Percentiles rank a stretch among this genome's conserved stretches.
Conservation (phyloP, 1,140 invertebrate species). For the Apis dorsata region DNA sequence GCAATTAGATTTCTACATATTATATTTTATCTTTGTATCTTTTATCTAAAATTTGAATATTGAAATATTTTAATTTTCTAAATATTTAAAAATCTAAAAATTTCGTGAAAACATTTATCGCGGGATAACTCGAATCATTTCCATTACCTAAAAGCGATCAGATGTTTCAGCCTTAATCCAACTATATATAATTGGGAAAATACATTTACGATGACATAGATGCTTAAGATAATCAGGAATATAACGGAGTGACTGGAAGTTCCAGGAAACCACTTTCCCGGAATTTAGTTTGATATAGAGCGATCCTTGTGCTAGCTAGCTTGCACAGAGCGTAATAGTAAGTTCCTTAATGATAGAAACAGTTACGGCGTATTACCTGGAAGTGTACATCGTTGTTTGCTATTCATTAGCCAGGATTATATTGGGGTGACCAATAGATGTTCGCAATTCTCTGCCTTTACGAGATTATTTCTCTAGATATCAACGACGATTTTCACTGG, state of each 20-base stretch:
- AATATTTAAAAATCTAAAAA: too few species aligned
- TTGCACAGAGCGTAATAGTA: not conserved
- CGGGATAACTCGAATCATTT: too few species aligned
- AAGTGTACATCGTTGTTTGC: slow-evolving; percentile 44
- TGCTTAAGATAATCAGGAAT: not conserved
- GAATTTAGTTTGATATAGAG: slow-evolving; percentile 14
- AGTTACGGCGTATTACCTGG: slow-evolving; percentile 40
- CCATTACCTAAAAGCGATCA: not conserved
- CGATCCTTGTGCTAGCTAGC: not conserved
- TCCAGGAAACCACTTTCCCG: not conserved
- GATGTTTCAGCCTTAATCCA: not conserved
- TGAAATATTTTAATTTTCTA: too few species aligned
- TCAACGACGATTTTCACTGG: not conserved
- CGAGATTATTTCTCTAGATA: slow-evolving; percentile 55
- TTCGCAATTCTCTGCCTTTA: slow-evolving; percentile 46
- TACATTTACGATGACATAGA: not conserved
- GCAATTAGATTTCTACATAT: too few species aligned
- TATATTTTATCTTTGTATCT: too few species aligned
- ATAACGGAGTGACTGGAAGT: not conserved
- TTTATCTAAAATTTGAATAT: too few species aligned
- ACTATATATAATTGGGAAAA: not conserved
- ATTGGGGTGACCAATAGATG: slow-evolving; percentile 48
- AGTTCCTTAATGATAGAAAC: slow-evolving; percentile 50
- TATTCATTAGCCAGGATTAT: slow-evolving; percentile 64
- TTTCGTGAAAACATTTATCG: too few species aligned